Base-by-base conservation (phyloP, 2,888 invertebrate genomes). In the Nomada fabriciana region DNA sequence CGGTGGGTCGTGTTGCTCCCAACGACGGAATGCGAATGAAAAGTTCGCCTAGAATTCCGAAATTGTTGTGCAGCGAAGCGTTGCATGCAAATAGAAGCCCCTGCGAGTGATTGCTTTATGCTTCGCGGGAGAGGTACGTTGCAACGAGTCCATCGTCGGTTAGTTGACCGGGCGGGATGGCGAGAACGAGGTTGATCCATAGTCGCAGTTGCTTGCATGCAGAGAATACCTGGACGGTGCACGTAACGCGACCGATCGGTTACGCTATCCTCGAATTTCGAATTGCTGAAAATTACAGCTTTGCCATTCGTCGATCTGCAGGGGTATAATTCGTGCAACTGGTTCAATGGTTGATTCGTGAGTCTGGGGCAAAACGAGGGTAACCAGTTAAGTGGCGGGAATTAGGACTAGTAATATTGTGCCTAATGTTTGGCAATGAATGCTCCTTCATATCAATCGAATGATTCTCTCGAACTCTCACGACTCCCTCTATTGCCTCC, bases 91-190 rank as follows among this genome's bases (percentile, higher is more conserved):
- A 74, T 59, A 43, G 64, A 18, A 57, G 64, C 15, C 11, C 7
- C 64, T 64, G 64, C 29, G 55, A 4, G 20, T 73, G 72, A 73
- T 73, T 73, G 72, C 55, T 73, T 73, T 57, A 55, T 63, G 29
- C 64, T 43, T 57, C 64, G 64, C 65, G 29, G 64, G 55, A 47
- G 65, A 55, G 25, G 5, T 7, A 43, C 18, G 52, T 25, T 42
- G 57, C 13, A 50, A 59, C 59, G 43, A 43, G 29, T 42, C 15
- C 42, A 63, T 53, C 42, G 71, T n/a, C 15, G 47, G 20, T 29
- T 61, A 13, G 52, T 53, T 20, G 13, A 29, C 13, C 18, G 11
- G 9, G 25, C 11, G 50, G 47, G 13, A 15, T 3, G 15, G 2
- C 47, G 15, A 47, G 3, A 29, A 43, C 55, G 43, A 57, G 47